Conservation (phyloP, 2,797 vertebrate genomes). For the Pseudochirops corinnae region DNA sequence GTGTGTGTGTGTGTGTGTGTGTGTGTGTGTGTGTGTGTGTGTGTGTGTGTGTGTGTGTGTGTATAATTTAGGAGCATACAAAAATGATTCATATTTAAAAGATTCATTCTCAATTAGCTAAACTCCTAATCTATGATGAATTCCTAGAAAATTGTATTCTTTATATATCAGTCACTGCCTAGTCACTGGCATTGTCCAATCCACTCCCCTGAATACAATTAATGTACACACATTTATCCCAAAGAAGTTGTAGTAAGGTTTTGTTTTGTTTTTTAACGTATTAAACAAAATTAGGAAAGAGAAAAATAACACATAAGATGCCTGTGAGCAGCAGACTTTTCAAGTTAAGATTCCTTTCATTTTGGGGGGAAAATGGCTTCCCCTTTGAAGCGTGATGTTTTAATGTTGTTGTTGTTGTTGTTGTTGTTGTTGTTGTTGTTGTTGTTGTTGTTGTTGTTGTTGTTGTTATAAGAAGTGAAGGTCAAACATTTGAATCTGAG, state of each 20-base stretch:
- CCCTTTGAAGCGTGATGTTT: background rate
- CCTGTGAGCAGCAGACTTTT: background rate
- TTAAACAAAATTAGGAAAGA: background rate
- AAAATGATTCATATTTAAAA: background rate
- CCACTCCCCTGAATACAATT: background rate
- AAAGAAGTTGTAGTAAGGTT: background rate
- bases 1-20: background rate
- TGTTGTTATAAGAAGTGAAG: background rate
- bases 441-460: background rate
- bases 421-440: background rate
- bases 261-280: background rate
- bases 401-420: background rate
- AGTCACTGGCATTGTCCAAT: background rate
- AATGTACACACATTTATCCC: background rate
- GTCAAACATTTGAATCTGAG: background rate
- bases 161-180: background rate
- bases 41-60: background rate
- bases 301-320: background rate
- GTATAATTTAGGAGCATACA: background rate
- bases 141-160: background rate
- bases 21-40: background rate
- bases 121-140: background rate
- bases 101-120: background rate
- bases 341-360: background rate
- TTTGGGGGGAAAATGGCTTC: background rate